These are phyloP conservation scores for Deilephila porcellus DNA, from an alignment of 2,888 invertebrate species.

Conservation along the genomic window DNA sequence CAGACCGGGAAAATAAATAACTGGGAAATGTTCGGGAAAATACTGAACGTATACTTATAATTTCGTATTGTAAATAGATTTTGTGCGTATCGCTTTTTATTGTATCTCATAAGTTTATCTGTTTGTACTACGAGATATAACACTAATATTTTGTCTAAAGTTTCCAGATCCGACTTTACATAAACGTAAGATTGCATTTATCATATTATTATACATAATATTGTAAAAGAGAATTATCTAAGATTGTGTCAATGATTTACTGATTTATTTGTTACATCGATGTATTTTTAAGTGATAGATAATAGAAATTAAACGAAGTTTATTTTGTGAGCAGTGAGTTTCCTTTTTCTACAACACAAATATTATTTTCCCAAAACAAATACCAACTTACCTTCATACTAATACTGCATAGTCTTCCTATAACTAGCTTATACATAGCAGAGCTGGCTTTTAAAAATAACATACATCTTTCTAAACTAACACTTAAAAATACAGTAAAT, in stretches of 20 bases:
- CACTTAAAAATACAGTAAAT: too few species aligned
- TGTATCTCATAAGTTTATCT: background rate
- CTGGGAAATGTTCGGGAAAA: background rate
- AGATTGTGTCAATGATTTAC: slow-evolving; percentile 72
- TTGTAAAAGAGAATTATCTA: slow-evolving; percentile 53
- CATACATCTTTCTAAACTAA: too few species aligned
- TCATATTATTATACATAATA: slow-evolving; percentile 63
- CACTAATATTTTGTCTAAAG: slow-evolving; percentile 26
- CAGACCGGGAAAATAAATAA: slow-evolving; percentile 13
- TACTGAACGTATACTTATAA: slow-evolving; percentile 20
- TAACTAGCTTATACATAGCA: too few species aligned
- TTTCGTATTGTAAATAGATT: slow-evolving; percentile 30
- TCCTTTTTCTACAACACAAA: slow-evolving; percentile 35
- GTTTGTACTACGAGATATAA: background rate
- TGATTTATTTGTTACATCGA: slow-evolving; percentile 77
- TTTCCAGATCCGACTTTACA: slow-evolving; percentile 49
- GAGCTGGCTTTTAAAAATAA: too few species aligned
- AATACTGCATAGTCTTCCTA: too few species aligned
- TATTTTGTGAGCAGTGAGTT: slow-evolving; percentile 68
- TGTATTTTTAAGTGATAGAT: slow-evolving; percentile 73
- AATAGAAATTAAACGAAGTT: slow-evolving; percentile 67
- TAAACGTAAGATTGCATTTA: slow-evolving; percentile 69
- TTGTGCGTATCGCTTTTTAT: slow-evolving; percentile 13
- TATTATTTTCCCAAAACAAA: too few species aligned
- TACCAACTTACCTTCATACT: too few species aligned